Conservation (phyloP, 2,797 vertebrate genomes). For the Numenius phaeopus region DNA sequence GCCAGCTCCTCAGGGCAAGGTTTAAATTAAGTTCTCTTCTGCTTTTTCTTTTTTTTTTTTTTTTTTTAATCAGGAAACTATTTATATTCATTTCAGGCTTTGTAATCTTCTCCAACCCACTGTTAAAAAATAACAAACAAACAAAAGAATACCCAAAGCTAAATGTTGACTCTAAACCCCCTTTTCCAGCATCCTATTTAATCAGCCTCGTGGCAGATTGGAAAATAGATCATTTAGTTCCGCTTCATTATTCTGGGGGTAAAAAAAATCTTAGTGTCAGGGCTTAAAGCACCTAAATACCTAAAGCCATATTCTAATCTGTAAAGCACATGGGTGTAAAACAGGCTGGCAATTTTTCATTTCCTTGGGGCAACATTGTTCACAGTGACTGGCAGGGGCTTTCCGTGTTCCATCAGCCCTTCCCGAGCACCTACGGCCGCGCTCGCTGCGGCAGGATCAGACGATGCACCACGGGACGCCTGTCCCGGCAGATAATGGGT, state of each 20-base stretch:
- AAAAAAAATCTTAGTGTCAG: not conserved
- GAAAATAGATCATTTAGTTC: constrained; percentile 56
- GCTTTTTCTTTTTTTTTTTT: not conserved
- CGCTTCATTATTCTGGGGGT: constrained; percentile 7
- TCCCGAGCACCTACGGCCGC: fast-evolving
- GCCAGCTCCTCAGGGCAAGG: constrained; percentile 22
- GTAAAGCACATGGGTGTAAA: not conserved
- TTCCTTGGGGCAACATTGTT: constrained; percentile 16
- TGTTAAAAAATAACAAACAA: constrained; percentile 33
- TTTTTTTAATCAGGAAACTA: not conserved
- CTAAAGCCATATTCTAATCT: constrained; percentile 53
- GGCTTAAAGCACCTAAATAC: constrained; percentile 33
- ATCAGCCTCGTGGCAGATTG: constrained; percentile 48
- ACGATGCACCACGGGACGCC: fast-evolving
- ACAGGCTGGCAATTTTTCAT: constrained; percentile 29
- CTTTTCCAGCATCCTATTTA: constrained; percentile 14
- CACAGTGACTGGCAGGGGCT: not conserved
- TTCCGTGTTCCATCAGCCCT: not conserved
- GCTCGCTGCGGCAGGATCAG: not conserved
- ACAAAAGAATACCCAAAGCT: constrained; percentile 54
- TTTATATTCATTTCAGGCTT: constrained; percentile 48
- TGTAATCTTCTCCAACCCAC: constrained; percentile 47
- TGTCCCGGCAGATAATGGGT: not conserved
- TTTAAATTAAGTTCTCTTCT: constrained; percentile 33
- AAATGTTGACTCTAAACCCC: constrained; percentile 21